Evolutionary conservation across 2,113 vertebrate species (phyloP).

Genomic region (Eulemur rufifrons): DNA sequence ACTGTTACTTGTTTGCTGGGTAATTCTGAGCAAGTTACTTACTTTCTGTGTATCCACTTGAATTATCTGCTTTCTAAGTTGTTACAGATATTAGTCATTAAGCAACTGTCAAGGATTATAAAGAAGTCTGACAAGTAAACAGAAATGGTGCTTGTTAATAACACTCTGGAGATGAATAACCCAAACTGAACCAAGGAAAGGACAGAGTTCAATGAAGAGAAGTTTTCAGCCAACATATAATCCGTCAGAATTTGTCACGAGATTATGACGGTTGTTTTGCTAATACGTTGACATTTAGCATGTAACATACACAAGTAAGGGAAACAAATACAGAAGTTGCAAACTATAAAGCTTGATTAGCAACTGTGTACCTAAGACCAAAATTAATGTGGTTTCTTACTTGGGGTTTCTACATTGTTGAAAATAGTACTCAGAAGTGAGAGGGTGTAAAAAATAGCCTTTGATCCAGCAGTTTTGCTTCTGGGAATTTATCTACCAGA

Average conservation of each 20-base stretch:
- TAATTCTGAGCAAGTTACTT: background rate
- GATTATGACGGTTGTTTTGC: background rate
- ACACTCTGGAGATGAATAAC: background rate
- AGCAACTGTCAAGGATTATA: background rate
- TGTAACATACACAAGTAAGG: background rate
- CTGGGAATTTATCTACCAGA: background rate
- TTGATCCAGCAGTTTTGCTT: background rate
- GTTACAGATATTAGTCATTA: background rate
- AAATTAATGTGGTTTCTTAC: background rate
- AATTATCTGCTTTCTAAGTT: background rate
- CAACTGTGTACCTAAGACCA: background rate
- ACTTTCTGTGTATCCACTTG: background rate
- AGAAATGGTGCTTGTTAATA: background rate
- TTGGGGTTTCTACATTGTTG: background rate
- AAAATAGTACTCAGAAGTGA: background rate
- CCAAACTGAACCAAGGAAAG: background rate
- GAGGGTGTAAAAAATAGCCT: background rate
- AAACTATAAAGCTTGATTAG: background rate
- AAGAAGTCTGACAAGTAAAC: background rate
- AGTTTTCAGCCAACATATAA: background rate
- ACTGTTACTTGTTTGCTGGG: background rate
- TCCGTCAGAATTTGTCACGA: background rate
- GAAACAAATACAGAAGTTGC: background rate
- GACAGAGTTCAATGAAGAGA: background rate
- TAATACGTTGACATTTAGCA: background rate